These are phyloP conservation scores for Otus sunia DNA, from an alignment of 2,113 vertebrate species.

Conservation along the genomic window DNA sequence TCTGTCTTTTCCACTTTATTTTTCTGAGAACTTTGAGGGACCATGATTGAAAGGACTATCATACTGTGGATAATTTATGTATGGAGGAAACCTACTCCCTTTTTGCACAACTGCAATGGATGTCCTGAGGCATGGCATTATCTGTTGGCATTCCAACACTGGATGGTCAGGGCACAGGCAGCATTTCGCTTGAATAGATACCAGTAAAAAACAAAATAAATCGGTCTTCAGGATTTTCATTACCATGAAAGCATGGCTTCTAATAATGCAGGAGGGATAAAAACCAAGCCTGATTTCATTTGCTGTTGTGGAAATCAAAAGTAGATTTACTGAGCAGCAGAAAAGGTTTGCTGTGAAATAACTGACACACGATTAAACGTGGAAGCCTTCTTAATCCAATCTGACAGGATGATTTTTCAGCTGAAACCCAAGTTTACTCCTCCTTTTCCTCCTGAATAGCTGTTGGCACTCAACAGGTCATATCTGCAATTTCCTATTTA, in stretches of 20 bases:
- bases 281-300: not conserved
- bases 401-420: not conserved
- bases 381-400: not conserved
- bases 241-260: not conserved
- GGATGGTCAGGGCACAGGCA: not conserved
- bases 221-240: not conserved
- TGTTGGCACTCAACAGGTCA: not conserved
- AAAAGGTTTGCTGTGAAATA: not conserved
- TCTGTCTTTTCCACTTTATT: not conserved
- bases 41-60: not conserved
- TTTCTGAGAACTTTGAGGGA: not conserved
- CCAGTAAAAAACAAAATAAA: not conserved
- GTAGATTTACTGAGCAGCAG: not conserved
- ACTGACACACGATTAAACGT: not conserved
- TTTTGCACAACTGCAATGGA: not conserved
- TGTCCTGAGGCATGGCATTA: not conserved
- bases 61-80: not conserved
- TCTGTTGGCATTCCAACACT: not conserved
- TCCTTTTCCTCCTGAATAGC: not conserved
- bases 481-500: not conserved
- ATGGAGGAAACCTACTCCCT: not conserved
- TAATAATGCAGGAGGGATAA: not conserved
- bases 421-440: not conserved
- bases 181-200: not conserved
- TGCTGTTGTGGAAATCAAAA: not conserved